Evolutionary conservation across 2,113 vertebrate genomes (phyloP), one percentile per base, ranked within the genome.

Genomic region (Sinocyclocheilus grahami): DNA sequence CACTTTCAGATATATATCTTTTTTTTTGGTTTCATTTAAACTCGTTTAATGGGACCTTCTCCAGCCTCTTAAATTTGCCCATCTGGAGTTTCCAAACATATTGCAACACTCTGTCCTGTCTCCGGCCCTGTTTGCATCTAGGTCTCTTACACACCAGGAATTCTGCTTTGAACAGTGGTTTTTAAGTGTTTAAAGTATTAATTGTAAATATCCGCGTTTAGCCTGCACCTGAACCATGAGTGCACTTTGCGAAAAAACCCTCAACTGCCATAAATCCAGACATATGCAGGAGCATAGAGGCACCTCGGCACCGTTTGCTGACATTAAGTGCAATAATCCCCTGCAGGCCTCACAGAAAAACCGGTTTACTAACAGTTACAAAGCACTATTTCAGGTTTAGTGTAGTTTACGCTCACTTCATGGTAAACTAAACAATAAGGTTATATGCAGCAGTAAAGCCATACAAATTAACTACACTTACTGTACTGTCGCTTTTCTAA

Each of bases 31-130:
- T 27, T 69, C 4, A 22, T 4, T 14, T 24, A 37, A 71, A 71
- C 14, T 71, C 7, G 9, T 69, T 67, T 7, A 8, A 16, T 33
- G 1, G 58, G 22, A 76, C 78, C 87, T 92, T 82, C 63, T n/a
- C 92, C 85, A 71, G 82, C 87, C 87, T 85, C 78, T 27, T 53
- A 75, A 85, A 90, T 84, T 62, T 89, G 39, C 78, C 48, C 89
- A 86, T 90, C 71, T 90, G 93, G 93, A 94, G 83, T 94, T 89
- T 93, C 83, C 93, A 88, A 82, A 82, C 85, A 48, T 86, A 90
- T 85, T 82, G 78, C 67, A 62, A 51, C 46, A 51, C 8, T 30
- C 24, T 27, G 30, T n/a, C 58, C 27, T 65, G 22, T 58, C 58
- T 30, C 48, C 24, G 5, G 30, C 55, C 55, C 39, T 24, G 13